Base-by-base conservation (phyloP, 2,797 vertebrate species). In the Trematomus bernacchii region DNA sequence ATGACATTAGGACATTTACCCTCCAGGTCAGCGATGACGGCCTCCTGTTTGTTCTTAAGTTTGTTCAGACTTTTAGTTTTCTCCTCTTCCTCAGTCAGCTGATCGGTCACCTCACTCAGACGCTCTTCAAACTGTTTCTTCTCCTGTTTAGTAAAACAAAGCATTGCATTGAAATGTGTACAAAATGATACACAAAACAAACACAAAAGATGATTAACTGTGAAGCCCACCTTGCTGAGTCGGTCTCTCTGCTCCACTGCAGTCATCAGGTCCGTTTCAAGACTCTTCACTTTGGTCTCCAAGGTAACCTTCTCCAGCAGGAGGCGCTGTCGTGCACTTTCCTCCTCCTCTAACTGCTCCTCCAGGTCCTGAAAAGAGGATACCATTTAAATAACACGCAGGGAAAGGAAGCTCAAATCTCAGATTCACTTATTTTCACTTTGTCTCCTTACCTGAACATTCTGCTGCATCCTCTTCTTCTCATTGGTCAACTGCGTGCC, bases 11-110 rank as follows among this genome's bases (percentile, higher is more conserved):
- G 52, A 68, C 14, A 76, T 18, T 81, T 91, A 98, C 97, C 97
- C 79, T 98, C 97, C 52, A 97, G 91, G 89, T 97, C 97, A 0
- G 96, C 94, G 0, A 98, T 96, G 3, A 96, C 85, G 2, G 96
- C 96, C 71, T 97, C 97, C 42, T 98, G 97, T 68, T 97, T 97
- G 91, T 96, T 96, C 66, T 97, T 96, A 1, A 97, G 94, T 78
- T 98, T 98, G 80, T 93, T 96, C 5, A 98, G 92, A 82, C 96
- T 97, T 89, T 98, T 98, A 71, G 95, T 91, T 66, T 97, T 98
- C 89, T 98, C 97, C 72, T 98, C 97, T 75, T 98, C 97, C 71
- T 97, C 97, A 0, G 96, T 96, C 15, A 97, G 94, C 72, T 96
- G 95, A 42, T 96, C 96, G 0, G 94, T 94, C 73, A 97, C 94